Percentiles rank a stretch among this genome's conserved stretches.
Evolutionary conservation across 2,888 invertebrate genomes (phyloP).

Genomic region (Tipula lateralis): DNA sequence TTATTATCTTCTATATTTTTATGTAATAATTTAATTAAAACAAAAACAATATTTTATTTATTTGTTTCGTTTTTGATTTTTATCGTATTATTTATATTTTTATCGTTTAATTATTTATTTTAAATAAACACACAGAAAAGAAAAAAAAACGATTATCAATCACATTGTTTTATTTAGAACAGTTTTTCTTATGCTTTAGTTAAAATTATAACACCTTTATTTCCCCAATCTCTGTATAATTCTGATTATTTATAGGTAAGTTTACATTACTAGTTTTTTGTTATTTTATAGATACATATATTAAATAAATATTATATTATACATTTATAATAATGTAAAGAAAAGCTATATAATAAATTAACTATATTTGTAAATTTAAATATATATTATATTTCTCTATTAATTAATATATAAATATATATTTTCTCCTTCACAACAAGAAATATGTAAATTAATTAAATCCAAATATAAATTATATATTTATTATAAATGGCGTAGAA

Average conservation of each 20-base stretch:
- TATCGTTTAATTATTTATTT: slow-evolving; percentile 19
- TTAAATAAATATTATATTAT: not conserved
- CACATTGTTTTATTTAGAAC: not conserved
- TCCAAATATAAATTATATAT: not conserved
- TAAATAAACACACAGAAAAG: not conserved
- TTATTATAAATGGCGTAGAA: slow-evolving; percentile 11
- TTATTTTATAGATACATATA: not conserved
- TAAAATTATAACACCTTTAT: not conserved
- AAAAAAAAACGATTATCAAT: not conserved
- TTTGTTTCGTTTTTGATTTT: not conserved
- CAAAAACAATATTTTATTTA: not conserved
- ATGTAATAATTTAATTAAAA: not conserved
- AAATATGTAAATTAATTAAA: not conserved
- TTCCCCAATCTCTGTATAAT: not conserved
- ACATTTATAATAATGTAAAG: not conserved
- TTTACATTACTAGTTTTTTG: not conserved
- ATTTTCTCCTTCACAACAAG: not conserved
- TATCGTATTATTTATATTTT: not conserved
- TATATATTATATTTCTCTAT: not conserved
- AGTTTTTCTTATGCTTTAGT: not conserved
- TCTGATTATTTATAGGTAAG: not conserved
- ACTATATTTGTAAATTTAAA: slow-evolving; percentile 8
- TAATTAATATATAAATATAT: not conserved
- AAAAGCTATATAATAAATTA: not conserved
- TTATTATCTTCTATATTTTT: not conserved